Evolutionary conservation across 2,797 vertebrate species (phyloP).

Genomic region (Eupleurogrammus muticus): DNA sequence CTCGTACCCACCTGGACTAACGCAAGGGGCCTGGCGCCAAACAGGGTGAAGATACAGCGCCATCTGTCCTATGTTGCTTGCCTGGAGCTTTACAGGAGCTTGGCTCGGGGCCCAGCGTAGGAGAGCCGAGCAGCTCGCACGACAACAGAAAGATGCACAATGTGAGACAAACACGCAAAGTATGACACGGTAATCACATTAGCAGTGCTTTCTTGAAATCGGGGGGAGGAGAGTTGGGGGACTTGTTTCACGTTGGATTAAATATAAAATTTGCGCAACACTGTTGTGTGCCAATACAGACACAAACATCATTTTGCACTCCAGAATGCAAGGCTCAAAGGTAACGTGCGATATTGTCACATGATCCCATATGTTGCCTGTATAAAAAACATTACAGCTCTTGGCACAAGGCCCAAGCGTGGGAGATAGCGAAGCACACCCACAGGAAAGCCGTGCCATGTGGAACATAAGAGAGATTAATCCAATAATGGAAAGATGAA

Average conservation of each 20-base stretch:
- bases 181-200: constrained; percentile 53
- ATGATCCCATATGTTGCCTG: neutral
- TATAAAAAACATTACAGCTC: constrained; percentile 6
- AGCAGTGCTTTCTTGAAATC: constrained; percentile 33
- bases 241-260: constrained; percentile 27
- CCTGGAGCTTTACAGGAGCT: constrained; percentile 56
- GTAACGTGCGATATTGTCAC: constrained; percentile 13
- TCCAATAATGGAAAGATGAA: constrained; percentile 60
- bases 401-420: constrained; percentile 40
- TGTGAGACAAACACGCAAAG: constrained; percentile 13
- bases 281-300: neutral
- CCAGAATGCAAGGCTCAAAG: constrained; percentile 15
- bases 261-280: constrained; percentile 5
- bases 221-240: neutral
- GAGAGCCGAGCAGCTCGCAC: neutral
- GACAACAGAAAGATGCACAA: constrained; percentile 18
- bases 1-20: constrained; percentile 16
- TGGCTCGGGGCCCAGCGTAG: constrained; percentile 51
- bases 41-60: constrained; percentile 52
- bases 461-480: constrained; percentile 57
- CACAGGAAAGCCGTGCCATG: constrained; percentile 47
- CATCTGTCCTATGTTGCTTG: constrained; percentile 67
- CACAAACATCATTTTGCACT: constrained; percentile 11
- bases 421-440: constrained; percentile 28
- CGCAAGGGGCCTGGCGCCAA: constrained; percentile 44